Base-by-base conservation (phyloP, 2,888 invertebrate species). In the Patella depressa region DNA sequence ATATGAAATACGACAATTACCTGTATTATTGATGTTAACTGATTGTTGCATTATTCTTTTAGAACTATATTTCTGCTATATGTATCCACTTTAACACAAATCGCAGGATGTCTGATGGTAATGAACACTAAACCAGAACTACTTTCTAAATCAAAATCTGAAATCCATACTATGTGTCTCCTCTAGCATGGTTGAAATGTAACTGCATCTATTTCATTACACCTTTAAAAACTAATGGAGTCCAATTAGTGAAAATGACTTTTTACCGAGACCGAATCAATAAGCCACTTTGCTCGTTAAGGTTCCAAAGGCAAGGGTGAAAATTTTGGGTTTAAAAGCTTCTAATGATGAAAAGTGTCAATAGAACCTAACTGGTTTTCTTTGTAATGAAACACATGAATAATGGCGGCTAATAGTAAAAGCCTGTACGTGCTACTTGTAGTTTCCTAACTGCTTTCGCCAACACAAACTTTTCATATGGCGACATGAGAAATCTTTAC, bases 291-390 rank as follows among this genome's bases (percentile, higher is more conserved):
- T 76, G 59, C 71, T 73, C 54, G 71, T 54, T 17, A 24, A 72
- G 53, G 72, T 57, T 75, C 55, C 74, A 72, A 72, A 75, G 65
- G 72, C 71, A 54, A 71, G 57, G 74, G 71, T 65, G 72, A 75
- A 79, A 79, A 59, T 78, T 79, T 78, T 54, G 78, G 78, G 78
- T 73, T 74, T 81, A 82, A 82, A 83, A 78, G 81, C 80, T 65
- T 74, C 74, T 81, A 82, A 84, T 81, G 84, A 82, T 78, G 78
- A 79, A 73, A 70, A 78, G 65, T 80, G 82, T 84, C 84, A 82
- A 82, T 84, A 81, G 72, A 77, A 72, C 76, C 77, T 81, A 82
- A 81, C 83, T 80, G 78, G 75, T 79, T 81, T 83, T 83, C 83
- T 78, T 76, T 83, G 82, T 83, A 73, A 75, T 65, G 53, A 74